Conservation (phyloP, 2,113 vertebrate species). For the Mugil cephalus region DNA sequence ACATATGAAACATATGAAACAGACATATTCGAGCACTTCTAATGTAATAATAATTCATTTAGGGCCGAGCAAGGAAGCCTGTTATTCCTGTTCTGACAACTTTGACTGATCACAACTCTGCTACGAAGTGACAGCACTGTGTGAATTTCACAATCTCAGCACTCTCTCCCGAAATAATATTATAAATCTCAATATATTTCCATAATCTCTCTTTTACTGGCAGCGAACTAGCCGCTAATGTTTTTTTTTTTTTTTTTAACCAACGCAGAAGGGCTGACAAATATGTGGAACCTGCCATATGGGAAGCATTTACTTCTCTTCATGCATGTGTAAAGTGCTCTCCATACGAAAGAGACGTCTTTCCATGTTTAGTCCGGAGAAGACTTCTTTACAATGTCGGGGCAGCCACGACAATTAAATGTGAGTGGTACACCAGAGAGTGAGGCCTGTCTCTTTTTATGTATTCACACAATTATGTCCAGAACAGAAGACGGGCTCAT, state of each 20-base stretch:
- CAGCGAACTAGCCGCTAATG: background rate
- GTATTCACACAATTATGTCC: background rate
- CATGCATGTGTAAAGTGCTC: slow-evolving; percentile 38
- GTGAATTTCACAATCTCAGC: slow-evolving; percentile 35
- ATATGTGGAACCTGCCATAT: slow-evolving; percentile 61
- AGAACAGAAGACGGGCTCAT: slow-evolving; percentile 1
- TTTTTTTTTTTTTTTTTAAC: slow-evolving; percentile 41
- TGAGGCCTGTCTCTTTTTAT: background rate
- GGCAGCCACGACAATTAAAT: background rate
- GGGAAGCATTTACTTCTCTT: slow-evolving; percentile 53
- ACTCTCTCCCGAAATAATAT: slow-evolving; percentile 44
- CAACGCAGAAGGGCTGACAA: slow-evolving; percentile 46
- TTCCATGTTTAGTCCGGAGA: slow-evolving; percentile 35
- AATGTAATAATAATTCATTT: slow-evolving; percentile 26
- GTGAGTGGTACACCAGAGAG: background rate
- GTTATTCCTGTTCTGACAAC: slow-evolving; percentile 32
- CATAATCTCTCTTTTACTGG: slow-evolving; percentile 49
- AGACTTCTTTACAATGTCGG: slow-evolving; percentile 1
- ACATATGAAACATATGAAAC: slow-evolving; percentile 9
- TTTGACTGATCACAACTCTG: slow-evolving; percentile 36
- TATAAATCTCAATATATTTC: slow-evolving; percentile 57
- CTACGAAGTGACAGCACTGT: slow-evolving; percentile 8
- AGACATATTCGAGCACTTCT: background rate
- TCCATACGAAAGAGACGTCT: slow-evolving; percentile 27
- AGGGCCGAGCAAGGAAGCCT: slow-evolving; percentile 5